Evolutionary conservation across 2,797 vertebrate species (phyloP).

Genomic region (Danio choprae): DNA sequence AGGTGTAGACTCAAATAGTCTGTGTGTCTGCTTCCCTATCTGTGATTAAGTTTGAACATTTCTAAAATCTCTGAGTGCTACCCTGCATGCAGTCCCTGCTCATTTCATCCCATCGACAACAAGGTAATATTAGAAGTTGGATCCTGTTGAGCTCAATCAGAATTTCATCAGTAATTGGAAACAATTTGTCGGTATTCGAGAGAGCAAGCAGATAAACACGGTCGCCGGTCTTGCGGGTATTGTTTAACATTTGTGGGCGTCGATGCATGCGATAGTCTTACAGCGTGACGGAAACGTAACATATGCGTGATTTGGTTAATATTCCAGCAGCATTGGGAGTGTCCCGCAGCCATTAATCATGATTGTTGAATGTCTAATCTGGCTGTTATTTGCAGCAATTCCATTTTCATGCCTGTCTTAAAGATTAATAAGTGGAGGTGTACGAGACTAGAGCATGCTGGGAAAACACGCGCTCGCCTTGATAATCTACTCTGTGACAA

Average conservation of each 20-base stretch:
- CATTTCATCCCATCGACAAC: not conserved
- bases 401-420: slow-evolving; percentile 83
- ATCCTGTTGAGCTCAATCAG: not conserved
- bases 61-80: not conserved
- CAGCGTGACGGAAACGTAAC: slow-evolving; percentile 1
- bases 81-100: slow-evolving; percentile 3
- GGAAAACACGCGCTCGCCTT: slow-evolving; percentile 15
- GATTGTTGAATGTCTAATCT: slow-evolving; percentile 84
- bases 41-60: slow-evolving; percentile 6
- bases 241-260: slow-evolving; percentile 13
- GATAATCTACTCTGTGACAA: slow-evolving; percentile 22
- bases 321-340: slow-evolving; percentile 76
- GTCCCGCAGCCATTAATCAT: slow-evolving; percentile 80
- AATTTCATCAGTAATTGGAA: slow-evolving; percentile 6
- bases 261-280: slow-evolving; percentile 25
- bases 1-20: slow-evolving; percentile 9
- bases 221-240: not conserved
- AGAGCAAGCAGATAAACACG: not conserved
- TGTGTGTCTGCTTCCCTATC: not conserved
- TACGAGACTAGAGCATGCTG: slow-evolving; percentile 45
- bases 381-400: slow-evolving; percentile 79
- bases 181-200: slow-evolving; percentile 10
- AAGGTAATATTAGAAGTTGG: not conserved
- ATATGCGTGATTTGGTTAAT: slow-evolving; percentile 69
- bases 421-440: slow-evolving; percentile 80